A percentile compares a stretch with the other conserved stretches of the same genome.
These are phyloP conservation scores for Crematogaster levior DNA, from an alignment of 2,888 invertebrate species.

Conservation along the genomic window DNA sequence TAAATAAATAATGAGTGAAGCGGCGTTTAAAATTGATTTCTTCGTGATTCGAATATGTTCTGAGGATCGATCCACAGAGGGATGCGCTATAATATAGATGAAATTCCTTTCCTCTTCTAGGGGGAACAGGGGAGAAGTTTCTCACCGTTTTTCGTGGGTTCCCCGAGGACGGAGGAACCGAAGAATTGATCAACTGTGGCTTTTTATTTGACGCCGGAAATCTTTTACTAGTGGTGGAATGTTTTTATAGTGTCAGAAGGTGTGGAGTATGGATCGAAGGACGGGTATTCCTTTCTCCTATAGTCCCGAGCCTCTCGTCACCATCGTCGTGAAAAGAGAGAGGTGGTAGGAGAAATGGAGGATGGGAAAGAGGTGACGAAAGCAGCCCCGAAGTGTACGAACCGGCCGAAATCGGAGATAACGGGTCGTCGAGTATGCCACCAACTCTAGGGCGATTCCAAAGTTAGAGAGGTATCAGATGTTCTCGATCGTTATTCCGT, in stretches of 20 bases:
- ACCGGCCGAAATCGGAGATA: constrained; percentile 35
- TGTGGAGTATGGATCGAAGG: constrained; percentile 38
- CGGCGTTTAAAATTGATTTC: constrained; percentile 41
- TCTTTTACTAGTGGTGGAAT: constrained; percentile 61
- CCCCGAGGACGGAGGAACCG: neutral
- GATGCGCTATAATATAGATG: constrained; percentile 38
- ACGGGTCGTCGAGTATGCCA: constrained; percentile 23
- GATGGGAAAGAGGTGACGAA: neutral
- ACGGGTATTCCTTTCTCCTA: constrained; percentile 24
- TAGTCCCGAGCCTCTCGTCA: constrained; percentile 20
- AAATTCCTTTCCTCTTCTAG: constrained; percentile 16
- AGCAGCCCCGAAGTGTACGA: constrained; percentile 4
- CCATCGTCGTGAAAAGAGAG: constrained; percentile 11
- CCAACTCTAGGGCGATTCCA: constrained; percentile 26
- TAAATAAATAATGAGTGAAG: neutral
- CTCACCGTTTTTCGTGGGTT: constrained; percentile 21
- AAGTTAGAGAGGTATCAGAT: constrained; percentile 35
- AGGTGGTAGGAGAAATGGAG: neutral
- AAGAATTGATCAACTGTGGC: constrained; percentile 62
- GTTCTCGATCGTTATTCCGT: constrained; percentile 43
- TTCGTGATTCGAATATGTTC: constrained; percentile 42
- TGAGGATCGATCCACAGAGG: constrained; percentile 23
- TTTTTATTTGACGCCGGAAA: constrained; percentile 66
- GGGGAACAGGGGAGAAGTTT: neutral
- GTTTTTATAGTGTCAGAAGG: constrained; percentile 58